These are phyloP conservation scores for Acanthisitta chloris DNA, from an alignment of 2,113 vertebrate species.

Conservation along the genomic window DNA sequence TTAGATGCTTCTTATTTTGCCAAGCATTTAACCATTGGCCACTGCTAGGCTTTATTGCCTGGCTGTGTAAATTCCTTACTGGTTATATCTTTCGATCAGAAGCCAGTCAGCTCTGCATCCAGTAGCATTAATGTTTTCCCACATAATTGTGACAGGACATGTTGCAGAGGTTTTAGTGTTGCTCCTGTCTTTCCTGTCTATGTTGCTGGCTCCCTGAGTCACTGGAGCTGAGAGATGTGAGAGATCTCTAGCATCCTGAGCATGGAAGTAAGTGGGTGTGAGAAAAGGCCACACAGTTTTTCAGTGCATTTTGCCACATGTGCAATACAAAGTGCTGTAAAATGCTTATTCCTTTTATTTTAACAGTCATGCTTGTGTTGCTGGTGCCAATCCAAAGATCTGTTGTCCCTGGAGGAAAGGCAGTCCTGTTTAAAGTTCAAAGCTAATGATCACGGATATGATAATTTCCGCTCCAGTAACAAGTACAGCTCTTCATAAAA, in stretches of 20 bases:
- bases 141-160: background rate
- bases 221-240: background rate
- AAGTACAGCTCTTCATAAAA: constrained; percentile 88
- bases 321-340: background rate
- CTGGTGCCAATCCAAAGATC: constrained; percentile 81
- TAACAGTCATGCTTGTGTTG: constrained; percentile 88
- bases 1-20: background rate
- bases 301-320: background rate
- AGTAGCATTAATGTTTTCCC: background rate
- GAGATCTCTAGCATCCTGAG: background rate
- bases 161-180: background rate
- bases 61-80: background rate
- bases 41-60: background rate
- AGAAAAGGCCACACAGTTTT: background rate
- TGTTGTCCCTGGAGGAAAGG: constrained; percentile 81
- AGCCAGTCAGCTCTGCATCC: background rate
- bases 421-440: constrained; percentile 90
- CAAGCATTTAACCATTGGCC: background rate
- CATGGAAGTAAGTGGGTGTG: background rate
- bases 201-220: background rate
- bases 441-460: constrained; percentile 86
- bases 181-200: background rate
- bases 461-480: constrained; percentile 89
- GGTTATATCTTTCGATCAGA: background rate
- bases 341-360: constrained; percentile 56